Evolutionary conservation across 1,140 invertebrate species (phyloP).

Genomic region (Zaprionus lachaisei): DNA sequence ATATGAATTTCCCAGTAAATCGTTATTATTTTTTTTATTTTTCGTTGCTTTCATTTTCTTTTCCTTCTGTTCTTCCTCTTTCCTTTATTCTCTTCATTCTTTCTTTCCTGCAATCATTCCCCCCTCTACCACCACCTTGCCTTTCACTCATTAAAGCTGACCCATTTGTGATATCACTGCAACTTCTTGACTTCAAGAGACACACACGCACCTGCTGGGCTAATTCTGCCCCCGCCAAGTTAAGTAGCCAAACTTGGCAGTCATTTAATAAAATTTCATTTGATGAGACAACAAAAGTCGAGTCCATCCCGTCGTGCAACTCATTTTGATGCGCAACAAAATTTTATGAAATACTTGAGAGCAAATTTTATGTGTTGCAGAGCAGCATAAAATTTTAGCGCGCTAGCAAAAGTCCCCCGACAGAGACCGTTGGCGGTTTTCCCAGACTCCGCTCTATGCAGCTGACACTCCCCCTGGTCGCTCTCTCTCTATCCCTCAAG

Average conservation of each 20-base stretch:
- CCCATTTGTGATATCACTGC: slow-evolving; percentile 10
- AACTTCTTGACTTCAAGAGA: slow-evolving; percentile 20
- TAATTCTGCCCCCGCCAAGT: slow-evolving; percentile 54
- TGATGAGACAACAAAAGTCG: slow-evolving; percentile 48
- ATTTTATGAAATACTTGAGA: slow-evolving; percentile 81
- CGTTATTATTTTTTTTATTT: too few species aligned
- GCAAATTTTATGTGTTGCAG: slow-evolving; percentile 76
- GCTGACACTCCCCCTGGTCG: background rate
- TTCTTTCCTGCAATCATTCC: too few species aligned
- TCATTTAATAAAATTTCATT: slow-evolving; percentile 81
- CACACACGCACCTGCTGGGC: slow-evolving; percentile 18
- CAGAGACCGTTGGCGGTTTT: slow-evolving; percentile 62
- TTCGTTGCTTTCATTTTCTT: background rate
- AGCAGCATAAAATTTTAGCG: slow-evolving; percentile 78
- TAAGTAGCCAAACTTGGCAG: slow-evolving; percentile 61
- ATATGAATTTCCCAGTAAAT: too few species aligned
- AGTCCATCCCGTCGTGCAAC: slow-evolving; percentile 41
- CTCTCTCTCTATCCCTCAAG: slow-evolving; percentile 16
- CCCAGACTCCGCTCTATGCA: slow-evolving; percentile 17
- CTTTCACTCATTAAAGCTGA: slow-evolving; percentile 17
- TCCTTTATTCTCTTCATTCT: background rate
- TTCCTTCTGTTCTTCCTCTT: background rate
- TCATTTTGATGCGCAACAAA: slow-evolving; percentile 73
- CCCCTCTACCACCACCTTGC: background rate
- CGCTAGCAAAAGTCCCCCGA: slow-evolving; percentile 69